A percentile compares a stretch with the other conserved stretches of the same genome.
Conservation (phyloP, 2,113 vertebrate species). For the Eublepharis macularius region DNA sequence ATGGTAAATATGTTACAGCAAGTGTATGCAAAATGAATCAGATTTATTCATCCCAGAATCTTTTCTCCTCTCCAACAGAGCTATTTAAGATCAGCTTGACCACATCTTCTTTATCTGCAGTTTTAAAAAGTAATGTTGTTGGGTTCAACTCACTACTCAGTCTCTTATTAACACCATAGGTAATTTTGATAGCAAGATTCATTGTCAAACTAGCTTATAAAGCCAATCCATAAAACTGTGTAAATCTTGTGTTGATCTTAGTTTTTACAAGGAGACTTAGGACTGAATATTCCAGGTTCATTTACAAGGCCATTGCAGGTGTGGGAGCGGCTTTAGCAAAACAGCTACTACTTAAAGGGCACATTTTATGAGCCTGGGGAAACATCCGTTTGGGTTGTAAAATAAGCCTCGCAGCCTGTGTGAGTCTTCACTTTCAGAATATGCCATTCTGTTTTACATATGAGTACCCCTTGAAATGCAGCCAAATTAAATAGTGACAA, state of each 20-base stretch:
- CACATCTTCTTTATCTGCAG: background rate
- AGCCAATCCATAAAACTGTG: constrained; percentile 73
- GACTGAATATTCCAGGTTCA: constrained; percentile 49
- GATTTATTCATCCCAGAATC: background rate
- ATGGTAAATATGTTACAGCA: too few species aligned
- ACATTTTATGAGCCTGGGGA: constrained; percentile 71
- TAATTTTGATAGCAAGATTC: constrained; percentile 66
- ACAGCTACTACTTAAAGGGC: constrained; percentile 67
- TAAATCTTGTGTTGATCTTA: constrained; percentile 74
- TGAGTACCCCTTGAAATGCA: constrained; percentile 32
- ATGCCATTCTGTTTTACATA: constrained; percentile 26
- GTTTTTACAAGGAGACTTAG: constrained; percentile 73
- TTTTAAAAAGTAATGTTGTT: constrained; percentile 21
- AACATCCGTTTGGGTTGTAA: constrained; percentile 71
- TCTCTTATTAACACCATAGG: constrained; percentile 59
- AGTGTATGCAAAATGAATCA: background rate
- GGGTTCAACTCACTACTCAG: constrained; percentile 52
- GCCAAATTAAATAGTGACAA: constrained; percentile 29
- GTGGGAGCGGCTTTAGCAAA: constrained; percentile 69
- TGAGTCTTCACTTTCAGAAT: constrained; percentile 33
- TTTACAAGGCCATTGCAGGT: constrained; percentile 78
- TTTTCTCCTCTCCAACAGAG: background rate
- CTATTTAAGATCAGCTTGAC: background rate
- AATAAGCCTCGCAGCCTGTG: constrained; percentile 34
- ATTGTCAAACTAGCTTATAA: constrained; percentile 73